Percentiles rank a stretch among this genome's conserved stretches.
phyloP scores from a whole-genome alignment of 2,797 vertebrate species.

The Hippoglossus hippoglossus region DNA sequence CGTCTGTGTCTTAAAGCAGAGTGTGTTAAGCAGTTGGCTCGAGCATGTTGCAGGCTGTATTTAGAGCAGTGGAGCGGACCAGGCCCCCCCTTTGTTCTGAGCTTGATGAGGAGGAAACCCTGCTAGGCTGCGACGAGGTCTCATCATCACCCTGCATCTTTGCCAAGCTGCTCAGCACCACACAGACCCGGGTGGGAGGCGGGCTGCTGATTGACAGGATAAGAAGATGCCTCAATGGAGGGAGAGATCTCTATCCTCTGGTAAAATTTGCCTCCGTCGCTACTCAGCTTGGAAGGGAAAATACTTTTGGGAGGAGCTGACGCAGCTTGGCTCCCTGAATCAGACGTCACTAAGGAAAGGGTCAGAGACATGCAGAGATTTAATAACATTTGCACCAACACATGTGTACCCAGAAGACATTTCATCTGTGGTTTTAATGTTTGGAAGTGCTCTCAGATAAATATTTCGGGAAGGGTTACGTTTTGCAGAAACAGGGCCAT shows the following conservation, averaged over 20 bases:
- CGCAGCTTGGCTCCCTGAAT: conserved; percentile 20
- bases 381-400: conserved; percentile 17
- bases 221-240: conserved; percentile 65
- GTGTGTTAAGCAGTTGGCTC: conserved; percentile 55
- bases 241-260: conserved; percentile 62
- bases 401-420: conserved; percentile 11
- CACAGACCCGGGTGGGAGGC: conserved; percentile 51
- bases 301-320: conserved; percentile 43
- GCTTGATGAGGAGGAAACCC: conserved; percentile 79
- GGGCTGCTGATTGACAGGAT: conserved; percentile 77
- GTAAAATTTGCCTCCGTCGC: conserved; percentile 41
- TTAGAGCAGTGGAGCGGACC: conserved; percentile 71
- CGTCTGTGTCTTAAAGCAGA: conserved; percentile 39
- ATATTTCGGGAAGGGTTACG: too few relatives aligned
- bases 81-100: conserved; percentile 69
- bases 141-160: conserved; percentile 76
- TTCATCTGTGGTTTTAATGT: background rate
- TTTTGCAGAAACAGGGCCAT: background rate
- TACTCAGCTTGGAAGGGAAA: conserved; percentile 44
- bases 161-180: conserved; percentile 73
- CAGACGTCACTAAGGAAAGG: conserved; percentile 33
- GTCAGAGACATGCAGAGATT: conserved; percentile 29
- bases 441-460: background rate
- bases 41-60: conserved; percentile 69
- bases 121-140: conserved; percentile 74